Conservation (phyloP, 2,113 vertebrate genomes). For the Calcarius ornatus region DNA sequence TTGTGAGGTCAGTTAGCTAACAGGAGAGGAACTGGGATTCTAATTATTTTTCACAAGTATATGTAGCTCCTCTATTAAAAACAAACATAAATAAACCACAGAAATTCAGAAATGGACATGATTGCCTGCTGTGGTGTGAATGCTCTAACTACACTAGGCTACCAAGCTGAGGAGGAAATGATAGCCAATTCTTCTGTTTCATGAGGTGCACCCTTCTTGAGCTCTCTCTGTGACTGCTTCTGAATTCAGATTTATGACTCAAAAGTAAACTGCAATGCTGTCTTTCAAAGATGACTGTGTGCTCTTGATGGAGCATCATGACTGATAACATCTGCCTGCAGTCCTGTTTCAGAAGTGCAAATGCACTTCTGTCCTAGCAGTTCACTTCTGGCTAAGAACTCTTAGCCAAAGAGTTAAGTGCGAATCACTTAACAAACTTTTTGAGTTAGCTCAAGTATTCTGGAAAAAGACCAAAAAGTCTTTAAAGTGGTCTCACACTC, state of each 20-base stretch:
- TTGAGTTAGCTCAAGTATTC: background rate
- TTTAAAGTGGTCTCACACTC: background rate
- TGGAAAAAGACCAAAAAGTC: background rate
- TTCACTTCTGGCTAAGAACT: background rate
- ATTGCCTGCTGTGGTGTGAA: fast-evolving
- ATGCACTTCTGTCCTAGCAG: background rate
- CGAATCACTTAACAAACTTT: background rate
- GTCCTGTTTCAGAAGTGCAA: background rate
- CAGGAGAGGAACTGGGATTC: background rate
- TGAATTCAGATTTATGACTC: background rate
- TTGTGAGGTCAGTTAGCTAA: background rate
- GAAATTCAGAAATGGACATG: background rate
- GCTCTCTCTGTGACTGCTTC: background rate
- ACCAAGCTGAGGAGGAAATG: background rate
- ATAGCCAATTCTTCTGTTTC: background rate
- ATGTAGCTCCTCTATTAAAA: background rate
- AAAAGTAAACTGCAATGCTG: background rate
- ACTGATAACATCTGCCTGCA: background rate
- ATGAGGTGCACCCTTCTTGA: background rate
- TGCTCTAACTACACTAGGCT: background rate
- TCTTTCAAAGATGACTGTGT: background rate
- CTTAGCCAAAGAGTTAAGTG: background rate
- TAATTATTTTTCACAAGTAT: background rate
- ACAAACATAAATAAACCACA: background rate
- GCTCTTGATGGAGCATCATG: background rate